Percentiles rank a stretch among this genome's conserved stretches.
These are phyloP conservation scores for Brachyptera putata DNA, from an alignment of 2,888 invertebrate species.

Conservation along the genomic window DNA sequence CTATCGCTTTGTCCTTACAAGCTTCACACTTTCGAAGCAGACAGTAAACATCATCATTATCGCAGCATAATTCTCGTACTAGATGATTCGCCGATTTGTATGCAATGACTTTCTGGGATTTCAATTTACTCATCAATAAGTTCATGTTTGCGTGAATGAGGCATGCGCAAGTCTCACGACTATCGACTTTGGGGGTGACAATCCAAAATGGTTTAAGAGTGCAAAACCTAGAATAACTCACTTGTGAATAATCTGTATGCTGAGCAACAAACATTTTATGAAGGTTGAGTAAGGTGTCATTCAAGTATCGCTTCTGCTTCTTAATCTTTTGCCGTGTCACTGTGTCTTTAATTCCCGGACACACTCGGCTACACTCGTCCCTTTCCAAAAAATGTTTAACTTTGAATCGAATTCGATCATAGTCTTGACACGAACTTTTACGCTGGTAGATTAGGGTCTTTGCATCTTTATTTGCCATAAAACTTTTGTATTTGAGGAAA, in stretches of 20 bases:
- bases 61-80: conserved; percentile 22
- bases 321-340: conserved; percentile 36
- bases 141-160: conserved; percentile 25
- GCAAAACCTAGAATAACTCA: conserved; percentile 32
- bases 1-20: conserved; percentile 1
- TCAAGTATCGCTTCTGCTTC: conserved; percentile 36
- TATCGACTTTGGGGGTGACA: conserved; percentile 22
- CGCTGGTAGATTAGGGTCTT: too few species aligned
- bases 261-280: conserved; percentile 33
- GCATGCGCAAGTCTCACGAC: conserved; percentile 1
- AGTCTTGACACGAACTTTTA: too few species aligned
- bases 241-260: conserved; percentile 22
- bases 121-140: conserved; percentile 19
- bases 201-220: conserved; percentile 37
- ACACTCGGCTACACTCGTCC: background rate
- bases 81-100: conserved; percentile 10
- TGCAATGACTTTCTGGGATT: conserved; percentile 14
- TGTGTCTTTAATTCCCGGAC: conserved; percentile 33
- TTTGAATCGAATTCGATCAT: too few species aligned
- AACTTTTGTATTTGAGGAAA: too few species aligned
- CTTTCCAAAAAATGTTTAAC: too few species aligned
- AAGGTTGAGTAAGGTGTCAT: conserved; percentile 35
- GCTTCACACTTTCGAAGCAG: conserved; percentile 22
- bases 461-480: too few species aligned
- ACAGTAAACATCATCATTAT: conserved; percentile 23